Evolutionary conservation across 2,797 vertebrate species (phyloP), one percentile per base, ranked within the genome.

Genomic region (Pseudochromis fuscus): DNA sequence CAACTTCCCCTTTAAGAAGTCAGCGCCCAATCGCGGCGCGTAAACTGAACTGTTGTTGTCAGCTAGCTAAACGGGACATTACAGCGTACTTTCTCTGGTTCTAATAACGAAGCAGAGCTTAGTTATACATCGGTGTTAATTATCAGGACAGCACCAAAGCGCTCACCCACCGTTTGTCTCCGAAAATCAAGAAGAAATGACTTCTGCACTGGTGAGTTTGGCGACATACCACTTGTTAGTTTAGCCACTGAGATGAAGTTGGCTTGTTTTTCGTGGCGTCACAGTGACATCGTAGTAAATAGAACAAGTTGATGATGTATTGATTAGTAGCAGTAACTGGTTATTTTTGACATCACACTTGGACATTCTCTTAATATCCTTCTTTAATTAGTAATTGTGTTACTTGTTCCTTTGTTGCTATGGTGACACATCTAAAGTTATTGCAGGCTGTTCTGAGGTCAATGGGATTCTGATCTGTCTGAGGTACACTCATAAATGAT

Each of bases 11-110:
- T 94, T 94, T 93, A 94, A 92, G 77, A 64, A 4, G 8, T 79
- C 38, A 51, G 81, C 90, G 91, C 90, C 79, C 76, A 83, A 78
- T 85, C 24, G 81, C 88, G 90, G 93, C 93, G 93, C 88, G 93
- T 82, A 94, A 94, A 93, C 90, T 88, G 67, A 94, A 93, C 21
- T 72, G 80, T 88, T 92, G 87, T 89, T 85, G 81, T 89, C 59
- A 83, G 78, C 80, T 68, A 67, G 40, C 40, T 48, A 74, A 19
- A 27, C n/a, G 1, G 23, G 5, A 2, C 0, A 1, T 0, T 21
- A 7, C 1, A 12, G 27, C 2, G 18, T 13, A 9, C 8, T 27
- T 3, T 25, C 2, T 12, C 2, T 21, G 6, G 12, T 19, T 11
- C n/a, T 3, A 9, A 25, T 23, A 28, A 33, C 44, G 0, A 24